These are phyloP conservation scores for Emydura subglobosa DNA, from an alignment of 2,113 vertebrate genomes.

Conservation along the genomic window DNA sequence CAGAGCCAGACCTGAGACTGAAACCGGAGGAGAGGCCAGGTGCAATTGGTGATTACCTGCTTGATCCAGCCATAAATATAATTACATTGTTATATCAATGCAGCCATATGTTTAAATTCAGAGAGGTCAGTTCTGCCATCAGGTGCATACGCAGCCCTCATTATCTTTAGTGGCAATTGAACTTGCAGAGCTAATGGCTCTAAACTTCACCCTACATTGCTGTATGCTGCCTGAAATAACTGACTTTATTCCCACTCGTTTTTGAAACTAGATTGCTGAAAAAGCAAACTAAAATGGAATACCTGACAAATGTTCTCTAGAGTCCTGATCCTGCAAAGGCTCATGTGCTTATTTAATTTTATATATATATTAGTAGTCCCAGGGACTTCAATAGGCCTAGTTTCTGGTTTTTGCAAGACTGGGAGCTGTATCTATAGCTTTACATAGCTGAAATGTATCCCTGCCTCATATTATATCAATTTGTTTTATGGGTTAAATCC, in stretches of 20 bases:
- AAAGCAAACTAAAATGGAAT: neutral
- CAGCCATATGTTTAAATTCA: neutral
- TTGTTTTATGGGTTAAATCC: slow-evolving; percentile 1
- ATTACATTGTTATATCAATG: neutral
- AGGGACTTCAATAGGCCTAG: neutral
- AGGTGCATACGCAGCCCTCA: neutral
- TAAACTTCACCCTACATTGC: neutral
- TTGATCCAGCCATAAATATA: neutral
- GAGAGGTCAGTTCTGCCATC: neutral
- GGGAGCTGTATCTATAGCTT: neutral
- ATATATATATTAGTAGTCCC: neutral
- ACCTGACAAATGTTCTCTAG: neutral
- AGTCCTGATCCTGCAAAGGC: neutral
- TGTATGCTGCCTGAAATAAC: neutral
- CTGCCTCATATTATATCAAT: neutral
- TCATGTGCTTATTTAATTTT: neutral
- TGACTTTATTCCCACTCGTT: neutral
- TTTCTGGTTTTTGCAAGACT: neutral
- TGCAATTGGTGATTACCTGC: neutral
- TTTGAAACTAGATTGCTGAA: neutral
- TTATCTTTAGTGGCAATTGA: neutral
- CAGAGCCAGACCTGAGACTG: neutral
- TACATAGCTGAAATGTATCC: neutral
- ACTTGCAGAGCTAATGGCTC: neutral
- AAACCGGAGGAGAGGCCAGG: neutral